Conservation (phyloP, 1,140 invertebrate species). For the Scaptodrosophila lebanonensis region DNA sequence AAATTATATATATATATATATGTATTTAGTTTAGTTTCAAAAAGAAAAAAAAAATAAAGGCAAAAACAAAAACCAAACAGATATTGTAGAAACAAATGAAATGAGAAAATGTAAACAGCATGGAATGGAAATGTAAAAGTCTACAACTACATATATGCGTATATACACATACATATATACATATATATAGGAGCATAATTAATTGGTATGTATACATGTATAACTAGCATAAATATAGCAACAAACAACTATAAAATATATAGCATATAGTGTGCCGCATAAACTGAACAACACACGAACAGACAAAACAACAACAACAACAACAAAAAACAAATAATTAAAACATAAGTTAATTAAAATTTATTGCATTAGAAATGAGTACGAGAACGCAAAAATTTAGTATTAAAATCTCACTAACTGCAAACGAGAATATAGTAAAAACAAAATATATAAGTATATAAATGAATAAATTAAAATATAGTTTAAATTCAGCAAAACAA, state of each 20-base stretch:
- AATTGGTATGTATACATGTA: slow-evolving; percentile 20
- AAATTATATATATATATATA: slow-evolving; percentile 57
- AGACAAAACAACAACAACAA: no score
- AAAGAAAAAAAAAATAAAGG: slow-evolving; percentile 18
- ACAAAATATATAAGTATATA: slow-evolving; percentile 33
- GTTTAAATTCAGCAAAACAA: slow-evolving; percentile 14
- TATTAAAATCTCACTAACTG: slow-evolving; percentile 35
- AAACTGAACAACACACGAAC: slow-evolving; percentile 41
- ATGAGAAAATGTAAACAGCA: slow-evolving; percentile 8
- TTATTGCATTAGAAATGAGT: slow-evolving; percentile 53
- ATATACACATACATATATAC: slow-evolving; percentile 25
- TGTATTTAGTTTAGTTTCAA: slow-evolving; percentile 23
- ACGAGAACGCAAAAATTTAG: slow-evolving; percentile 25
- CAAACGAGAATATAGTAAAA: background rate
- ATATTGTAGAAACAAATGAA: slow-evolving; percentile 35
- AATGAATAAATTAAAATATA: slow-evolving; percentile 25
- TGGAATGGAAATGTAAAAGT: slow-evolving; percentile 48
- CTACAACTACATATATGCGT: slow-evolving; percentile 54
- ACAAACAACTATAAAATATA: slow-evolving; percentile 19
- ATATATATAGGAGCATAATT: slow-evolving; percentile 20
- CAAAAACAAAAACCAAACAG: slow-evolving; percentile 31
- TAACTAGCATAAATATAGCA: slow-evolving; percentile 47
- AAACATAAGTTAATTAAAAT: slow-evolving; percentile 46
- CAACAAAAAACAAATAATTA: slow-evolving; percentile 34
- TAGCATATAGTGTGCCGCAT: slow-evolving; percentile 53